Conservation (phyloP, 2,797 vertebrate species). For the Microchirus variegatus region DNA sequence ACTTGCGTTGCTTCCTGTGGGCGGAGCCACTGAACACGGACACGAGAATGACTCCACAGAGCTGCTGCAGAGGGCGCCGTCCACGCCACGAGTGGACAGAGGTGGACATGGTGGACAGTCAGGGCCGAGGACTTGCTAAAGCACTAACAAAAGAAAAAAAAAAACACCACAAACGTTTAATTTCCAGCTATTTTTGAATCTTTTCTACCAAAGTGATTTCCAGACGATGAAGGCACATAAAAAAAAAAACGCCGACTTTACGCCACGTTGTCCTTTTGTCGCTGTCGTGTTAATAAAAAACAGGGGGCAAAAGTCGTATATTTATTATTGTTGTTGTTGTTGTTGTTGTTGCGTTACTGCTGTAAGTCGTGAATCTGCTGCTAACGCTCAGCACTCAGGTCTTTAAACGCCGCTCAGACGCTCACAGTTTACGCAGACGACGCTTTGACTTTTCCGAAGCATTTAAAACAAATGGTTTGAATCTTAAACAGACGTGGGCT, state of each 20-base stretch:
- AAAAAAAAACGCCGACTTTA: constrained; percentile 1
- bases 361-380: no score
- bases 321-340: constrained; percentile 28
- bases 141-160: constrained; percentile 65
- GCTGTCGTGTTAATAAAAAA: constrained; percentile 55
- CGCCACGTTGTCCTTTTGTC: constrained; percentile 16
- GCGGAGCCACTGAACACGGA: background rate
- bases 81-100: constrained; percentile 38
- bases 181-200: constrained; percentile 41
- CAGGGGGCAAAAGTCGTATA: no score
- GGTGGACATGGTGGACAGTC: constrained; percentile 21
- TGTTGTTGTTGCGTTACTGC: no score
- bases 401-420: no score
- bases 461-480: no score
- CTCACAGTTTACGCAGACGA: no score
- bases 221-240: constrained; percentile 47
- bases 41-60: background rate
- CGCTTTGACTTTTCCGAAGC: no score
- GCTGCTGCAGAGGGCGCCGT: no score
- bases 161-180: constrained; percentile 12
- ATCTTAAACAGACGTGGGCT: no score
- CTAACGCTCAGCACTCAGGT: no score
- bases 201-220: constrained; percentile 66
- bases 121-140: constrained; percentile 49
- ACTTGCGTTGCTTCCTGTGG: background rate